Conservation (phyloP, 2,113 vertebrate genomes). For the Zosterops japonicus region DNA sequence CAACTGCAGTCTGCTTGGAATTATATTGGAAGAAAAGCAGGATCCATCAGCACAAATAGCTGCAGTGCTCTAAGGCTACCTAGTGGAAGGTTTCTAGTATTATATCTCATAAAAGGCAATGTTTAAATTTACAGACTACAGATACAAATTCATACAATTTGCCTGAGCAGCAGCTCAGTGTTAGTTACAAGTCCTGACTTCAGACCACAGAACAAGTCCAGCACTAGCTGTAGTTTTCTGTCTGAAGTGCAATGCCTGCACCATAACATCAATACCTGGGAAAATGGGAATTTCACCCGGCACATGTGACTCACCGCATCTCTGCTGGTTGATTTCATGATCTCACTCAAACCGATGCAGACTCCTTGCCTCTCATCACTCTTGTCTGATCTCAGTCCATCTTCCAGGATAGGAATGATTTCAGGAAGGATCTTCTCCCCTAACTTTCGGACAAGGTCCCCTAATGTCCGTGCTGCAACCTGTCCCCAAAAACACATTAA, state of each 20-base stretch:
- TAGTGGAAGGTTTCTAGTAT: neutral
- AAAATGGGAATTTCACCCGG: neutral
- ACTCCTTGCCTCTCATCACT: conserved; percentile 97
- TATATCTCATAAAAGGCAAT: neutral
- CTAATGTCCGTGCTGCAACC: conserved; percentile 95
- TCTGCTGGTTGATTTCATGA: conserved; percentile 98
- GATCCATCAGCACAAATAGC: neutral
- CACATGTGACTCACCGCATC: conserved; percentile 83
- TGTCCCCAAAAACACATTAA: conserved; percentile 19
- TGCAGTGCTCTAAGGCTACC: neutral
- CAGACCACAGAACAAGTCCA: neutral
- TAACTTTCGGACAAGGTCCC: conserved; percentile 96
- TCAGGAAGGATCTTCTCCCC: conserved; percentile 98
- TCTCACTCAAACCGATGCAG: conserved; percentile 96
- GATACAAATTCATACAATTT: neutral
- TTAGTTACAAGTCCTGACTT: neutral
- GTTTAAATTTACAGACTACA: neutral
- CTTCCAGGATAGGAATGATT: conserved; percentile 97
- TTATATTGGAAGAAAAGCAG: neutral
- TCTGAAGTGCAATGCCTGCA: neutral
- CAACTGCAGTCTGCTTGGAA: neutral
- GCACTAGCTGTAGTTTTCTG: neutral
- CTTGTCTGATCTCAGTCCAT: conserved; percentile 91
- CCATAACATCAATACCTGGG: neutral
- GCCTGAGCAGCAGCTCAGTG: neutral